Base-by-base conservation (phyloP, 2,113 vertebrate genomes). In the Clarias gariepinus region DNA sequence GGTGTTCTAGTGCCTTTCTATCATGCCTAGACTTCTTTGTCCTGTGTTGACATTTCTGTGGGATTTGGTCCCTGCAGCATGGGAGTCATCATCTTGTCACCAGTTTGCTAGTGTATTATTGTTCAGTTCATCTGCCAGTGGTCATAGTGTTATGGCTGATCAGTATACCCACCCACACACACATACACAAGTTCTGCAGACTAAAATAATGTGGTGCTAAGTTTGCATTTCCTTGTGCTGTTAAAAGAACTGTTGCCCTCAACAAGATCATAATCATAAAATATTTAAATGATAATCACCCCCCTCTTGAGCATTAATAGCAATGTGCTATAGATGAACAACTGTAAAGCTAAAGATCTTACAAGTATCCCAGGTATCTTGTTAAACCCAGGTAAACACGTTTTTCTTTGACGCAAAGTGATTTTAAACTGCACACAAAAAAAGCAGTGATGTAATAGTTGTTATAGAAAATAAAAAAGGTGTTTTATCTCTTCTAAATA, bases 211-310 rank as follows among this genome's bases (percentile, higher is more conserved):
- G 52, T 41, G 30, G 16, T 19, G 23, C 23, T 64, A n/a, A 66
- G 21, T 36, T 69, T 21, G 30, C 6, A 47, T 81, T 30, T 60
- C 30, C 52, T n/a, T 5, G 13, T 81, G 16, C 36, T 81, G 53
- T 68, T 69, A 21, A 80, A 76, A 71, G 64, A 81, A 86, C 63
- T 69, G 53, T 71, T 86, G 77, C 52, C 64, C 81, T 86, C 53
- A 60, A 66, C 55, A 52, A 47, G 77, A 41, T 55, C 52, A 80
- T 80, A 79, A 52, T 60, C 66, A 12, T 84, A 57, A 71, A 84
- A n/a, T 30, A n/a, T 41, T 23, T 36, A 74, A 53, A 84, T 60
- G 30, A 84, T 60, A 33, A 76, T 63, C 41, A 36, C 23, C 33
- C 13, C n/a, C 16, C 36, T 77, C 25, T 66, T 53, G 58, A 85